phyloP scores from a whole-genome alignment of 2,113 vertebrate species.

The Mesoclemmys tuberculata region DNA sequence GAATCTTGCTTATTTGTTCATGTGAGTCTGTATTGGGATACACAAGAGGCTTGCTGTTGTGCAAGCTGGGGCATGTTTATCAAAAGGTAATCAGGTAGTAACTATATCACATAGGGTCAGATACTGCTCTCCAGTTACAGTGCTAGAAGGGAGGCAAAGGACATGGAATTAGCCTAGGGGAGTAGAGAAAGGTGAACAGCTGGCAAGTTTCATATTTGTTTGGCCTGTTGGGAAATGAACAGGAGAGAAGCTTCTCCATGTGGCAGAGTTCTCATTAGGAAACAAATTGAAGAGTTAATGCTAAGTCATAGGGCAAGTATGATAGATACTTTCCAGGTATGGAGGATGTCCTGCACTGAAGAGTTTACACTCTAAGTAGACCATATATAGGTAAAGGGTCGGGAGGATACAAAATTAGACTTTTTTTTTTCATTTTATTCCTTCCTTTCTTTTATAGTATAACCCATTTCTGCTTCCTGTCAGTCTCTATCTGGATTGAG shows the following conservation, averaged over 20 bases:
- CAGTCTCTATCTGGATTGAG: neutral
- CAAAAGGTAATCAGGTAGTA: neutral
- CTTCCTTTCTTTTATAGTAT: neutral
- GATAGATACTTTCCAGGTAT: neutral
- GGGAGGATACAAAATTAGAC: neutral
- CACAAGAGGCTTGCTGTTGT: fast-evolving
- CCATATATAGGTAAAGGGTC: neutral
- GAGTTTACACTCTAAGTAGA: neutral
- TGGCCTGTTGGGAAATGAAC: fast-evolving
- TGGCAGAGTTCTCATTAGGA: neutral
- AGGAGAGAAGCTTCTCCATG: neutral
- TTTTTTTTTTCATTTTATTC: neutral
- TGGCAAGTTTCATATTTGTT: neutral
- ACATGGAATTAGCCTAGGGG: neutral
- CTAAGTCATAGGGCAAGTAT: neutral
- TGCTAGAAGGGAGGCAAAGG: neutral
- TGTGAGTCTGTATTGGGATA: neutral
- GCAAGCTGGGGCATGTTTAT: neutral
- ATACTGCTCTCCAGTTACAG: neutral
- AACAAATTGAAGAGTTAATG: neutral
- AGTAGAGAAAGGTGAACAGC: neutral
- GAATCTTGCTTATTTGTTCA: neutral
- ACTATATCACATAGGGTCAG: neutral
- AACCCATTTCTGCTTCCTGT: neutral
- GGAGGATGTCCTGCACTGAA: neutral